Base-by-base conservation (phyloP, 1,140 invertebrate genomes). In the Temnothorax longispinosus region DNA sequence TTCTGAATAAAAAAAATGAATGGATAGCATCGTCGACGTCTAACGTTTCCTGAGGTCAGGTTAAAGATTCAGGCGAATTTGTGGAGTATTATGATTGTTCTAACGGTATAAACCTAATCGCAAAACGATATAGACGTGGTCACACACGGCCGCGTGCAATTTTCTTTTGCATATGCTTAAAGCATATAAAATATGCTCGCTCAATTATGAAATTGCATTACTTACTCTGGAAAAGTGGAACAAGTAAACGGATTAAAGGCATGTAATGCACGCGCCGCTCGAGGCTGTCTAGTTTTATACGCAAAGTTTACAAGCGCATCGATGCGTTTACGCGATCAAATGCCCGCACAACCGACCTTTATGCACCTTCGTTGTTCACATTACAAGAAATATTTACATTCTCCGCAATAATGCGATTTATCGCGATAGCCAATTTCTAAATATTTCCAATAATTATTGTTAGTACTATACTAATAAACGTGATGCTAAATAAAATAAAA, bases 221-320 rank as follows among this genome's bases (percentile, higher is more conserved):
- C 8, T 62, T 62, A 62, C 8, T 69, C 18, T 2, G 35, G 50
- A 80, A 67, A 89, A 89, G 60, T 88, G 47, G 81, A 80, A 72
- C 58, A 35, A 74, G 41, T 47, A 75, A 72, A 81, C 44, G 81
- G 81, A 77, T 85, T 85, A 85, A 50, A 80, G 47, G 71, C 78
- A 74, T 47, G 58, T 54, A 76, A 77, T 76, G 35, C 32, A 50
- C 32, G 32, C 54, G 44, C 56, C 10, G 81, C 58, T 38, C 69
- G 81, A 84, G 81, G 64, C 50, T 78, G 27, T 67, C 27, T 54
- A 77, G 50, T 52, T 89, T 89, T 87, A 75, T 87, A n/a, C 81
- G 50, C 69, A 56, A 86, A 89, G 85, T 89, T 87, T 56, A 71
- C 21, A 54, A 56, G 32, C 38, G 41, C 35, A 44, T 76, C 35